These are phyloP conservation scores for Peromyscus maniculatus DNA, from an alignment of 2,113 vertebrate species.

Conservation along the genomic window DNA sequence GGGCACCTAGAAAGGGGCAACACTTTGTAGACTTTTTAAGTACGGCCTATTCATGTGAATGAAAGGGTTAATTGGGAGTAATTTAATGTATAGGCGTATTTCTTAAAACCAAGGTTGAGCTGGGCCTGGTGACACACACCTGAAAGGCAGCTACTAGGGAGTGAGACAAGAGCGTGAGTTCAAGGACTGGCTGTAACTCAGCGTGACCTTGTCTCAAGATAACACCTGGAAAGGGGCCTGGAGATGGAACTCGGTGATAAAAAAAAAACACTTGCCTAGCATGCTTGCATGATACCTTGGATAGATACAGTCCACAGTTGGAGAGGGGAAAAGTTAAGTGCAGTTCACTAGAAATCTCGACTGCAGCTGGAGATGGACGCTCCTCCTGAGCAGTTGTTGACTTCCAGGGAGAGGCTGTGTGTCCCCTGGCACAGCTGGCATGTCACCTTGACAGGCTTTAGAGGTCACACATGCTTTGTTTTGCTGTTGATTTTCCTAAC, in stretches of 20 bases:
- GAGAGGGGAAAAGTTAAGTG: not conserved
- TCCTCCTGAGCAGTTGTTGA: not conserved
- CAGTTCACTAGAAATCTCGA: conserved; percentile 44
- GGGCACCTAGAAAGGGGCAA: not conserved
- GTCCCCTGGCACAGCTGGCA: not conserved
- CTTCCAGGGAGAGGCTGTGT: not conserved
- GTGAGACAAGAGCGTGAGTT: not conserved
- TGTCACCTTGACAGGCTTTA: not conserved
- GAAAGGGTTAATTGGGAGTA: conserved; percentile 42
- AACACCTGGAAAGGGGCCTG: too few relatives aligned
- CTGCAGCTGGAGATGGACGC: not conserved
- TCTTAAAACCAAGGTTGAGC: not conserved
- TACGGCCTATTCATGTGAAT: conserved; percentile 24
- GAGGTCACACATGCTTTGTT: not conserved
- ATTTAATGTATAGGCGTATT: conserved; percentile 1
- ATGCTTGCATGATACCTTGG: not conserved
- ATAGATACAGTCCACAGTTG: not conserved
- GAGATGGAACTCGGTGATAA: not conserved
- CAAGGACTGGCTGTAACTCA: not conserved
- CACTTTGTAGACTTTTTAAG: conserved; percentile 4
- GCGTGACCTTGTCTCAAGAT: not conserved
- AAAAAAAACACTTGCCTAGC: not conserved
- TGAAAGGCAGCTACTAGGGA: not conserved
- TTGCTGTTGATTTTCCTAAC: conserved; percentile 24
- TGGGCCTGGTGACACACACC: not conserved